Conservation (phyloP, 2,888 invertebrate species). For the Apocheima hispidaria region DNA sequence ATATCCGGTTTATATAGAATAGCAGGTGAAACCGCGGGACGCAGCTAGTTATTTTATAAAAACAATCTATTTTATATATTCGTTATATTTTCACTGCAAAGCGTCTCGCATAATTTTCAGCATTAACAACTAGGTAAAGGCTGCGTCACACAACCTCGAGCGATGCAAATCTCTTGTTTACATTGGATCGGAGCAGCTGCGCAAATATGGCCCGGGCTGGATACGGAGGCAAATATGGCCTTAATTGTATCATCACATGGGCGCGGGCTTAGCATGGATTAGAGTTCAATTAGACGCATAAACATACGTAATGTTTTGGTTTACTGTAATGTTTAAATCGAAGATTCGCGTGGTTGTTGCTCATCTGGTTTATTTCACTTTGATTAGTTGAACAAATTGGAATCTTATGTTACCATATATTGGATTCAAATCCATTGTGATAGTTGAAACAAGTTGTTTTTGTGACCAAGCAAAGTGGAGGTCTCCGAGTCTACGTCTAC, state of each 20-base stretch:
- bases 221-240: slow-evolving; percentile 32
- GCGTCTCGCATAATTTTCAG: background rate
- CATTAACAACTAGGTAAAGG: slow-evolving; percentile 46
- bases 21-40: too few species aligned
- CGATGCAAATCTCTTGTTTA: slow-evolving; percentile 60
- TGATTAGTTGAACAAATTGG: too few species aligned
- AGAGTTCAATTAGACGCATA: slow-evolving; percentile 31
- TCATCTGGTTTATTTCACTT: too few species aligned
- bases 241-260: slow-evolving; percentile 35
- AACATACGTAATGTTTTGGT: slow-evolving; percentile 1
- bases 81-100: background rate
- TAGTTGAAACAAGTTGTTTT: too few species aligned
- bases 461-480: too few species aligned
- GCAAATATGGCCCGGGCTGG: slow-evolving; percentile 55
- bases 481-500: too few species aligned
- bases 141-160: slow-evolving; percentile 44
- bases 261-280: slow-evolving; percentile 29
- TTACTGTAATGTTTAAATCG: background rate
- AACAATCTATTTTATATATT: background rate
- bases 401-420: too few species aligned
- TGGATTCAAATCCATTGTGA: too few species aligned
- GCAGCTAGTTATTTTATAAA: too few species aligned
- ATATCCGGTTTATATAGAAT: too few species aligned
- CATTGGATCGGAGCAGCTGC: slow-evolving; percentile 62
- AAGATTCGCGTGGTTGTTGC: too few species aligned